phyloP scores from a whole-genome alignment of 2,113 vertebrate species.

The Mungos mungo region DNA sequence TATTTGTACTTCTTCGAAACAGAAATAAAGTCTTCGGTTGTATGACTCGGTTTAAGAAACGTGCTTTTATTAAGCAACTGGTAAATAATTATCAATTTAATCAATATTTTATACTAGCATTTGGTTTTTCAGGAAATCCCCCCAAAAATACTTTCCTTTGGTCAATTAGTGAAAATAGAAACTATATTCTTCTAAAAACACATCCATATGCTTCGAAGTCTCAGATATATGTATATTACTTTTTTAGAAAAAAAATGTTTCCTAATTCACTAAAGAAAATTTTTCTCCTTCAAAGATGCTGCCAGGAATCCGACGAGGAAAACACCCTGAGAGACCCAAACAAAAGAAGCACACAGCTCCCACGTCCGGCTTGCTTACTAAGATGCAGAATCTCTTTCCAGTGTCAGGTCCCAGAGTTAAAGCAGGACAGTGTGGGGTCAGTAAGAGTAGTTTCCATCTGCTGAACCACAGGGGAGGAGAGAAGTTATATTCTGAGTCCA shows the following conservation, averaged over 20 bases:
- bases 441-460: background rate
- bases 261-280: slow-evolving; percentile 36
- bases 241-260: background rate
- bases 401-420: background rate
- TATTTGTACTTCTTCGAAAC: background rate
- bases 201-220: background rate
- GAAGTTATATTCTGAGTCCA: background rate
- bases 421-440: background rate
- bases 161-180: background rate
- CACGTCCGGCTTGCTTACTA: background rate
- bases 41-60: background rate
- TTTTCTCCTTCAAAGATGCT: slow-evolving; percentile 43
- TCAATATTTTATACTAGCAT: background rate
- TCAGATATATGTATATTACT: background rate
- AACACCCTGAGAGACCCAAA: background rate
- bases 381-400: background rate
- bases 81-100: slow-evolving; percentile 20
- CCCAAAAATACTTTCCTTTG: slow-evolving; percentile 36
- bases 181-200: slow-evolving; percentile 38
- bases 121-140: background rate
- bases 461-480: background rate
- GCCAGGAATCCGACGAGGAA: slow-evolving; percentile 37
- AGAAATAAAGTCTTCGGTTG: slow-evolving; percentile 11
- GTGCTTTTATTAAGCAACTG: slow-evolving; percentile 9
- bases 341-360: background rate